A percentile compares a stretch with the other conserved stretches of the same genome.
These are phyloP conservation scores for Eulithis testata DNA, from an alignment of 2,888 invertebrate species.

Conservation along the genomic window DNA sequence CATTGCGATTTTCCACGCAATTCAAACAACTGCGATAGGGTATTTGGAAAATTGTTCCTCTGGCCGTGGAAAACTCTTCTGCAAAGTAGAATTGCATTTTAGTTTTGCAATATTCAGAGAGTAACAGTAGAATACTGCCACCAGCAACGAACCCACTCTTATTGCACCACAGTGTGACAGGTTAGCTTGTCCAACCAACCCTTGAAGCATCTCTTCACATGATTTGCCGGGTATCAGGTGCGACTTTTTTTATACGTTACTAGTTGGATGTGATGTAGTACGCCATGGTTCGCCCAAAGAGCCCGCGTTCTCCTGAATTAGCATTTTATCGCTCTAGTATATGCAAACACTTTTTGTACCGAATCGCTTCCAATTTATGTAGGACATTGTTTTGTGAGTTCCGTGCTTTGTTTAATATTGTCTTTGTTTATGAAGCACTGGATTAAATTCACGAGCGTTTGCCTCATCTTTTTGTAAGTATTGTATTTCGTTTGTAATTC, in stretches of 20 bases:
- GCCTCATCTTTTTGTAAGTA: not conserved
- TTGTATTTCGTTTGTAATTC: not conserved
- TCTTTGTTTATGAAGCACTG: conserved; percentile 11
- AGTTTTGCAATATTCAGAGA: not conserved
- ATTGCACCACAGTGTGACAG: no score
- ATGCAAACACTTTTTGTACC: not conserved
- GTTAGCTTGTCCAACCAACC: no score
- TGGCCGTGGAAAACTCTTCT: not conserved
- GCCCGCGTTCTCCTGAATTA: conserved; percentile 1
- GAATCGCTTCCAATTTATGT: conserved; percentile 2
- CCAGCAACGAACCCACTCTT: not conserved
- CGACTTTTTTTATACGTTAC: no score
- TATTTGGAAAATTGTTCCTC: conserved; percentile 2
- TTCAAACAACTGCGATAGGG: not conserved
- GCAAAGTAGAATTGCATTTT: not conserved
- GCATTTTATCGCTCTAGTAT: conserved; percentile 22
- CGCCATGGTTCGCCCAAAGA: no score
- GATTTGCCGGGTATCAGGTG: no score
- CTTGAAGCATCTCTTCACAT: no score
- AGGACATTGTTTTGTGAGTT: conserved; percentile 8
- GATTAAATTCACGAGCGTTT: not conserved
- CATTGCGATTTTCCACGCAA: not conserved
- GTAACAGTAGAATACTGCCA: not conserved
- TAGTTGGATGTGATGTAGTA: no score
- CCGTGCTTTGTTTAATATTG: conserved; percentile 8